Conservation (phyloP, 2,113 vertebrate species). For the Alouatta palliata region DNA sequence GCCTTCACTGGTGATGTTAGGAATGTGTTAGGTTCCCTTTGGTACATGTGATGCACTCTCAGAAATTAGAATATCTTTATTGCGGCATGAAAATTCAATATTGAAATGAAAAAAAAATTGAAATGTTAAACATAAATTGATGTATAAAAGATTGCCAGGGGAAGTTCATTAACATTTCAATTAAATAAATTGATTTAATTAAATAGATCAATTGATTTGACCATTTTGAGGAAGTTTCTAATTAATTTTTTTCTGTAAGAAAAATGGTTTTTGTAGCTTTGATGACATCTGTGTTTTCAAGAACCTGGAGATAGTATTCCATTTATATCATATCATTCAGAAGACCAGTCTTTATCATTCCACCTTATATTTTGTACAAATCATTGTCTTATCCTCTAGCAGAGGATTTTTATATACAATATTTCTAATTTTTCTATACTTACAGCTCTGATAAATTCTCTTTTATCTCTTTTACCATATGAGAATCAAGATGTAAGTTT, state of each 20-base stretch:
- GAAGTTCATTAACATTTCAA: neutral
- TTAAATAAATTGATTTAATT: no score
- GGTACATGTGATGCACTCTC: neutral
- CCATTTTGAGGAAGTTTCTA: neutral
- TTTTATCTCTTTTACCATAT: neutral
- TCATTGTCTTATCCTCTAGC: neutral
- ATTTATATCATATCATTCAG: neutral
- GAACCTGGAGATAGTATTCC: neutral
- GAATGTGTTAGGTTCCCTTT: neutral
- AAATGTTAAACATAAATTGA: constrained; percentile 1
- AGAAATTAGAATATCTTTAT: neutral
- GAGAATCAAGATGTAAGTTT: neutral
- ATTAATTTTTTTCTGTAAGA: neutral
- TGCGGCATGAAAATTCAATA: neutral
- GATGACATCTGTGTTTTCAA: neutral
- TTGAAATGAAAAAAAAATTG: neutral
- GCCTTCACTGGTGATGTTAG: neutral
- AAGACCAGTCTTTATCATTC: neutral
- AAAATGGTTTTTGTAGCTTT: neutral
- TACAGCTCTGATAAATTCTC: neutral
- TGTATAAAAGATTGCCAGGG: neutral
- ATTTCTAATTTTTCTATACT: neutral
- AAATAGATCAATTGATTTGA: neutral
- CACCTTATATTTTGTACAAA: neutral
- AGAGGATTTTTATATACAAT: neutral